These are phyloP conservation scores for Drosophila affinis DNA, from an alignment of 2,888 invertebrate genomes.

Conservation along the genomic window DNA sequence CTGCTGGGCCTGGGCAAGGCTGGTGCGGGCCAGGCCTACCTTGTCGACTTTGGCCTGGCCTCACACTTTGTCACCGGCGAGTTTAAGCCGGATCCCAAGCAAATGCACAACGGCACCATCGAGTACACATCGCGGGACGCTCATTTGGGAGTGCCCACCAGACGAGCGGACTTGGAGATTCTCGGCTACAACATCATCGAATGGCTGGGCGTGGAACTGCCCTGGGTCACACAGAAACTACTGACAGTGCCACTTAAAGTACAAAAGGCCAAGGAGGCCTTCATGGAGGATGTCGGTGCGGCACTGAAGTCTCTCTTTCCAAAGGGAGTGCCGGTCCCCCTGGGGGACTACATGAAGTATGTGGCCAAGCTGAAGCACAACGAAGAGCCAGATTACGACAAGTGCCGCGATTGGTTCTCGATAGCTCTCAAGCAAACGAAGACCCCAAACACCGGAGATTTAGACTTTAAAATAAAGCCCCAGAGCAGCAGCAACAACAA, in stretches of 20 bases:
- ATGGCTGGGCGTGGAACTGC: conserved; percentile 93
- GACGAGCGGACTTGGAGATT: conserved; percentile 97
- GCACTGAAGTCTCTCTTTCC: conserved; percentile 77
- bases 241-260: conserved; percentile 87
- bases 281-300: conserved; percentile 85
- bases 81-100: conserved; percentile 94
- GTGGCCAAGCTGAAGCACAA: conserved; percentile 88
- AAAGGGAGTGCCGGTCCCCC: conserved; percentile 84
- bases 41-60: conserved; percentile 97
- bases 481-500: conserved; percentile 50
- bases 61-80: conserved; percentile 90
- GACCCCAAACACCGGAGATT: conserved; percentile 85
- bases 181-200: conserved; percentile 96
- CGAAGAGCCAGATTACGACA: conserved; percentile 89
- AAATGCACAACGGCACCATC: conserved; percentile 98
- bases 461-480: conserved; percentile 83
- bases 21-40: conserved; percentile 89
- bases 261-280: conserved; percentile 88
- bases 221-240: conserved; percentile 89
- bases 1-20: conserved; percentile 89
- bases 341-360: conserved; percentile 88
- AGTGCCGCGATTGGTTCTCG: conserved; percentile 88
- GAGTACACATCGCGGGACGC: conserved; percentile 98
- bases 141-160: conserved; percentile 94
- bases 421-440: conserved; percentile 87